Percentiles rank a stretch among this genome's conserved stretches.
These are phyloP conservation scores for Ranitomeya imitator DNA, from an alignment of 2,113 vertebrate species.

Conservation along the genomic window DNA sequence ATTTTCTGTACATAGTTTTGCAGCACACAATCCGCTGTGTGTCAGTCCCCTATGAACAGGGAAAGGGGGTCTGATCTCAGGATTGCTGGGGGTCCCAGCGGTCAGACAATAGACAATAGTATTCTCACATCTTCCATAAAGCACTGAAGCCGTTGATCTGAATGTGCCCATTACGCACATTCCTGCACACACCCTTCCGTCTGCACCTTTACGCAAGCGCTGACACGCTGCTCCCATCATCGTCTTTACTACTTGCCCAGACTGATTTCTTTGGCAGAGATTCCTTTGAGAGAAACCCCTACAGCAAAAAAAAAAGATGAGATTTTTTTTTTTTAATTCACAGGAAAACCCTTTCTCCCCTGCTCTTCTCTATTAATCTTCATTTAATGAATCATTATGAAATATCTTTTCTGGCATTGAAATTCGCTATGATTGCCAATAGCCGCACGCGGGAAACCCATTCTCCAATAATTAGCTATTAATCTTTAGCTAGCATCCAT, in stretches of 20 bases:
- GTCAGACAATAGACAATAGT: too few species aligned
- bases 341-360: slow-evolving; percentile 10
- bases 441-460: neutral
- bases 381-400: slow-evolving; percentile 39
- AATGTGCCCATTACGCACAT: slow-evolving; percentile 13
- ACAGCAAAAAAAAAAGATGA: slow-evolving; percentile 10
- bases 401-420: slow-evolving; percentile 26
- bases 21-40: too few species aligned
- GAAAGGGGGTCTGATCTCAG: too few species aligned
- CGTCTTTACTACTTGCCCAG: slow-evolving; percentile 2
- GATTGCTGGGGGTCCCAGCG: too few species aligned
- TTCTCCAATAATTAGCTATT: neutral
- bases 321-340: neutral
- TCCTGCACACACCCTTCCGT: neutral
- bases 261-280: slow-evolving; percentile 4
- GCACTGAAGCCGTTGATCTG: neutral
- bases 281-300: slow-evolving; percentile 8
- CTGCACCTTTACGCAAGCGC: neutral
- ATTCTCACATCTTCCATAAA: neutral
- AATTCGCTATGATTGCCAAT: neutral
- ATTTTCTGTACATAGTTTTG: too few species aligned
- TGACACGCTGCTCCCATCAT: neutral
- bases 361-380: slow-evolving; percentile 3
- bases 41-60: too few species aligned
- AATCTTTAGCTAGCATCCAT: neutral